phyloP scores from a whole-genome alignment of 2,888 invertebrate genomes.

The Oligia fasciuncula region DNA sequence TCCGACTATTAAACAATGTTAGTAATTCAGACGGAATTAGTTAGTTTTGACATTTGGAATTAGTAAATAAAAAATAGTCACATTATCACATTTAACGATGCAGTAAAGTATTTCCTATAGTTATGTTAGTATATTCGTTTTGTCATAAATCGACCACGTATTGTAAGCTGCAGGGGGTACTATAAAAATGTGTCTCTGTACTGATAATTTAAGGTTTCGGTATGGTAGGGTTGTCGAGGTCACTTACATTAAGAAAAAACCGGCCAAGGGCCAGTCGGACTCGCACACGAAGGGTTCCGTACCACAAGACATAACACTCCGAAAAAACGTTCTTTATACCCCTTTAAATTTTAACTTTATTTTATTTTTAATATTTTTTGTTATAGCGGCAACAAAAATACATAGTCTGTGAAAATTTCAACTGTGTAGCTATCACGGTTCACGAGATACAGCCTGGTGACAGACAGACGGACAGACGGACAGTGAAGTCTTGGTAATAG shows the following conservation, averaged over 20 bases:
- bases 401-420: too few relatives aligned
- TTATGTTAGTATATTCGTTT: slow-evolving; percentile 70
- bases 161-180: slow-evolving; percentile 62
- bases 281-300: too few relatives aligned
- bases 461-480: too few relatives aligned
- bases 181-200: slow-evolving; percentile 52
- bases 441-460: too few relatives aligned
- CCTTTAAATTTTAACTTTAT: too few relatives aligned
- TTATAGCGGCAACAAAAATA: too few relatives aligned
- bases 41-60: slow-evolving; percentile 59
- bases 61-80: slow-evolving; percentile 70
- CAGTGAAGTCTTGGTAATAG: too few relatives aligned
- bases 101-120: slow-evolving; percentile 69
- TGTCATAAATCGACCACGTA: slow-evolving; percentile 71
- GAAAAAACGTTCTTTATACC: too few relatives aligned
- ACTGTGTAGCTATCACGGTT: too few relatives aligned
- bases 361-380: too few relatives aligned
- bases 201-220: slow-evolving; percentile 33
- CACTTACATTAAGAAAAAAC: background rate
- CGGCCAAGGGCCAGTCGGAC: too few relatives aligned
- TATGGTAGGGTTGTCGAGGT: slow-evolving; percentile 49
- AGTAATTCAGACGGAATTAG: slow-evolving; percentile 10
- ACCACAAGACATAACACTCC: too few relatives aligned
- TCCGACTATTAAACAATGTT: slow-evolving; percentile 19
- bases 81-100: slow-evolving; percentile 72